Evolutionary conservation across 2,797 vertebrate genomes (phyloP).

Genomic region (Epinephelus awoara): DNA sequence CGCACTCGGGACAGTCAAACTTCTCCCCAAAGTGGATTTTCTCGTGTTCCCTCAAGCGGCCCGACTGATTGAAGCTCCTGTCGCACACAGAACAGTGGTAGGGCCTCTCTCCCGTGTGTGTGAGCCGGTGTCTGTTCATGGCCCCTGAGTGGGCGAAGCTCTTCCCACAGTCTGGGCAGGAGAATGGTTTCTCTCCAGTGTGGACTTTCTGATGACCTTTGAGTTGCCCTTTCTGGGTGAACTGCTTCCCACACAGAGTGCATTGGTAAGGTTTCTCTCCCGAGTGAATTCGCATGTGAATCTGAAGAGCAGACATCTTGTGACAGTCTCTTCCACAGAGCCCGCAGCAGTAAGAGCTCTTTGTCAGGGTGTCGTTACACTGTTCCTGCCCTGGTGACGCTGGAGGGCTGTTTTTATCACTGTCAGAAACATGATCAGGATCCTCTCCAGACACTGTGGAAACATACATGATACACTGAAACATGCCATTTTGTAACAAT

Average conservation of each 20-base stretch:
- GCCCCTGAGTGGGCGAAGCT: constrained; percentile 82
- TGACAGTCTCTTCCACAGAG: constrained; percentile 83
- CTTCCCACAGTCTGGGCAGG: constrained; percentile 82
- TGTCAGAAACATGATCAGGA: not conserved
- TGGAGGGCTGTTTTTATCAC: constrained; percentile 40
- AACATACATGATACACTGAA: constrained; percentile 28
- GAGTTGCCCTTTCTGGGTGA: constrained; percentile 83
- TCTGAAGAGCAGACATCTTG: constrained; percentile 84
- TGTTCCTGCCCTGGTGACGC: constrained; percentile 33
- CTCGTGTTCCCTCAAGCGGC: constrained; percentile 81
- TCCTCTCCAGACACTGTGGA: constrained; percentile 54
- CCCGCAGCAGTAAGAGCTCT: constrained; percentile 79
- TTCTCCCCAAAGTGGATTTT: constrained; percentile 83
- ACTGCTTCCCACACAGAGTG: constrained; percentile 81
- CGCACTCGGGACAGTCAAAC: constrained; percentile 81
- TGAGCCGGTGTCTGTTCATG: constrained; percentile 83
- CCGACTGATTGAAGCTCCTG: constrained; percentile 82
- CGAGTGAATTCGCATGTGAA: constrained; percentile 88
- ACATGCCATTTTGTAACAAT: not conserved
- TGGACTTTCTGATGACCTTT: constrained; percentile 83
- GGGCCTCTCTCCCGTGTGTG: constrained; percentile 80
- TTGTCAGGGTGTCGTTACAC: constrained; percentile 37
- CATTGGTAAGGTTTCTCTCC: constrained; percentile 94
- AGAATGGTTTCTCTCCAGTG: constrained; percentile 80
- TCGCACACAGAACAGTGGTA: constrained; percentile 79